Conservation (phyloP, 2,113 vertebrate genomes). For the Oceanodroma tethys region DNA sequence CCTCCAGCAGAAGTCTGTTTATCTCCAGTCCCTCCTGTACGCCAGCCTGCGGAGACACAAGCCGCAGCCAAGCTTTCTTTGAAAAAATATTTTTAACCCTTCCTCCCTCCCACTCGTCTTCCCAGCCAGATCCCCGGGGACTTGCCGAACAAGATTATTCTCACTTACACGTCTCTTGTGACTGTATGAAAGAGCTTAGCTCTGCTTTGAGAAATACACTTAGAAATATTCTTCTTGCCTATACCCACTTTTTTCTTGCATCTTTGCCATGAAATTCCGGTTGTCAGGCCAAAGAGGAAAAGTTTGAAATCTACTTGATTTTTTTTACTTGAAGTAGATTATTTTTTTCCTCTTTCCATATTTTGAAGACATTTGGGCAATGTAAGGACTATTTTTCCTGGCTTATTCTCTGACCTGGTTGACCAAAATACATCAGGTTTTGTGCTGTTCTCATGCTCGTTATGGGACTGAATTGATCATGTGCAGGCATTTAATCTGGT, state of each 20-base stretch:
- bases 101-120: neutral
- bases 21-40: neutral
- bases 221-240: neutral
- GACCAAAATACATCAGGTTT: neutral
- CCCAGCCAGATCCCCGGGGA: neutral
- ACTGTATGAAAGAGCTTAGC: neutral
- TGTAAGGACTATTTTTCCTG: neutral
- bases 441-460: neutral
- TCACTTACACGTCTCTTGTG: neutral
- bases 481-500: neutral
- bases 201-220: neutral
- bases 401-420: neutral
- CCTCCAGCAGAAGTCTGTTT: neutral
- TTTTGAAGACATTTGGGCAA: neutral
- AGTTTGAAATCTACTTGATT: neutral
- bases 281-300: neutral
- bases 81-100: neutral
- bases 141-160: neutral
- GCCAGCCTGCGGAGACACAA: neutral
- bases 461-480: neutral
- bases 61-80: neutral
- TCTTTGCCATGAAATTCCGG: neutral
- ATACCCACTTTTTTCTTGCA: neutral
- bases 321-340: neutral
- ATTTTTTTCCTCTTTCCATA: neutral